Evolutionary conservation across 64 coral and sea anemone species (phyloP), one percentile per base, ranked within the genome.

Genomic region (Dendrophyllia cribrosa): DNA sequence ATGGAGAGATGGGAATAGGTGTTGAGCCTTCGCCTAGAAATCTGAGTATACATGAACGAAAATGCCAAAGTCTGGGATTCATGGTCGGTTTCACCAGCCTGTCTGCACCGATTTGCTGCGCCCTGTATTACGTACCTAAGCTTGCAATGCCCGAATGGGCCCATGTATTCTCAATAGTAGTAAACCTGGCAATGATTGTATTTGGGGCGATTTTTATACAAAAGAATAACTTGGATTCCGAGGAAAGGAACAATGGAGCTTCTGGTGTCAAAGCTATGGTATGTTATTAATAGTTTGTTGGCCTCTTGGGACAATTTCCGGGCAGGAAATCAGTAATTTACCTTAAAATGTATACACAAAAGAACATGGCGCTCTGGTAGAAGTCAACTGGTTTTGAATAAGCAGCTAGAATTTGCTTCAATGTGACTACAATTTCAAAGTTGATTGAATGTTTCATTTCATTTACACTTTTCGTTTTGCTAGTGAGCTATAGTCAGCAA

Each of bases 191-290:
- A 26, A 75, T 94, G 22, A 67, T 79, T 53, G 92, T 26, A 11
- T 83, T 58, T 66, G 92, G 92, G 2, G 67, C 52, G 8, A 20
- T 82, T n/a, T 43, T 94, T 24, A 77, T 94, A 0, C 11, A 9
- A 44, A 89, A 55, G 23, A 89, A 89, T 51, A 34, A 74, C 26
- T 52, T 82, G 15, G 4, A 10, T 9, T 58, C 45, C 7, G 86
- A 21, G 76, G 20, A 44, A 47, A 72, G 5, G 72, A 20, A 86
- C 16, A 86, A 65, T 19, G 77, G 82, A 23, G 63, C 76, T 34
- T 74, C 70, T 53, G 92, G 92, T 52, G 92, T 94, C 23, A 88
- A 94, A 59, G 83, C 75, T 20, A 89, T 89, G 47, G 92, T 94
- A 89, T 51, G 80, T 67, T 19, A 6, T 4, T 34, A 9, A 13